phyloP scores from a whole-genome alignment of 2,113 vertebrate species.

The Gadus macrocephalus region DNA sequence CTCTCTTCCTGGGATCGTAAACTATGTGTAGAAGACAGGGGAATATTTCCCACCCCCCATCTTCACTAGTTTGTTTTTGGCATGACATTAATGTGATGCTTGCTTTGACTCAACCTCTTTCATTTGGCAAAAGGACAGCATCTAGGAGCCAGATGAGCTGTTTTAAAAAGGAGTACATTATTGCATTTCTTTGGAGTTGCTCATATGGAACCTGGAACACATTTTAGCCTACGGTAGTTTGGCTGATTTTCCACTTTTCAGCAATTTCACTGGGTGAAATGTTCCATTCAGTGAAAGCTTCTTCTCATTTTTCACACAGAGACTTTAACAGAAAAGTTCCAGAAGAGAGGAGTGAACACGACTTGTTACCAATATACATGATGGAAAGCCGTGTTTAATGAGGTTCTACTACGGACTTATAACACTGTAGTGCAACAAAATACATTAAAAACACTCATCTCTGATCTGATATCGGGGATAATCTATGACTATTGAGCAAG shows the following conservation, averaged over 20 bases:
- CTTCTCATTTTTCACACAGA: constrained; percentile 7
- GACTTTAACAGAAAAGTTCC: constrained; percentile 14
- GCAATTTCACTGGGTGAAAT: constrained; percentile 41
- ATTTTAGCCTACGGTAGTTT: constrained; percentile 10
- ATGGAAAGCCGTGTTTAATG: background rate
- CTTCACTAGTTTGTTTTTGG: too few species aligned
- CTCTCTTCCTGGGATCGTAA: constrained; percentile 12
- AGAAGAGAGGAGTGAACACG: constrained; percentile 39
- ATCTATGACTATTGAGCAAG: too few species aligned
- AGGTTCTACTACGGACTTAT: background rate
- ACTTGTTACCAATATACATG: background rate
- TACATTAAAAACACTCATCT: too few species aligned
- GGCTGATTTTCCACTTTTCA: constrained; percentile 29
- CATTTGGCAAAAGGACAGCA: too few species aligned
- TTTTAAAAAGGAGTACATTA: too few species aligned
- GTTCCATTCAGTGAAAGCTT: constrained; percentile 29
- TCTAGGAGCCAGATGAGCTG: too few species aligned
- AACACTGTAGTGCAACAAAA: constrained; percentile 23
- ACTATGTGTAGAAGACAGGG: background rate
- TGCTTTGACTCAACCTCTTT: too few species aligned
- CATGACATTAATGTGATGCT: too few species aligned
- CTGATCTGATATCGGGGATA: too few species aligned
- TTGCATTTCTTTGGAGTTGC: too few species aligned
- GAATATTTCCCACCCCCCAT: too few species aligned
- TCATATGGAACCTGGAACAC: too few species aligned